Evolutionary conservation across 2,113 vertebrate species (phyloP).

Genomic region (Zosterops japonicus): DNA sequence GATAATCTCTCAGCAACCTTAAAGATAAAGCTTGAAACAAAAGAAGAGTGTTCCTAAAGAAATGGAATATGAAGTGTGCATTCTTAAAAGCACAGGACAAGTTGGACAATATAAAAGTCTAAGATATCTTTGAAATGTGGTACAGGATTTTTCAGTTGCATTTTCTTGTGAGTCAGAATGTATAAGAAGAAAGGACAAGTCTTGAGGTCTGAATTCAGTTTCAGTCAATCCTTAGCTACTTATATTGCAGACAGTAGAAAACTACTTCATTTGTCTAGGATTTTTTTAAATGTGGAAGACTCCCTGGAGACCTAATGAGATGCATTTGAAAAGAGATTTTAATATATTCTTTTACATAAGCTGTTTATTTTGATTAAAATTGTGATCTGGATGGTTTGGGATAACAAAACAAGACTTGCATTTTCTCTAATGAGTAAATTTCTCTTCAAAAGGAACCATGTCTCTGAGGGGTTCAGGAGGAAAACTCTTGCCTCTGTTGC

Average conservation of each 20-base stretch:
- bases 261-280: neutral
- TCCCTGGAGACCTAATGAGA: neutral
- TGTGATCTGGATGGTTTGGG: neutral
- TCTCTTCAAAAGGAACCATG: neutral
- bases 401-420: neutral
- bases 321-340: neutral
- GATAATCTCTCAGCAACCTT: conserved; percentile 7
- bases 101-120: neutral
- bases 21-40: neutral
- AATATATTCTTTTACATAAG: neutral
- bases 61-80: neutral
- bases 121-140: neutral
- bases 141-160: neutral
- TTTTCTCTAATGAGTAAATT: neutral
- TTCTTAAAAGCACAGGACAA: neutral
- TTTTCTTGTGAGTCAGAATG: neutral
- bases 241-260: neutral
- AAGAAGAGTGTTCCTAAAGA: neutral
- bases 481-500: neutral
- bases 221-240: neutral
- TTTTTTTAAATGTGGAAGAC: neutral
- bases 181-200: neutral
- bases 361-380: neutral
- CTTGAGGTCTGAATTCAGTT: neutral
- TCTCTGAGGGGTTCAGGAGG: neutral